Evolutionary conservation across 92 coral and sea anemone species (phyloP), one percentile per base, ranked within the genome.

Genomic region (Palythoa grandiflora): DNA sequence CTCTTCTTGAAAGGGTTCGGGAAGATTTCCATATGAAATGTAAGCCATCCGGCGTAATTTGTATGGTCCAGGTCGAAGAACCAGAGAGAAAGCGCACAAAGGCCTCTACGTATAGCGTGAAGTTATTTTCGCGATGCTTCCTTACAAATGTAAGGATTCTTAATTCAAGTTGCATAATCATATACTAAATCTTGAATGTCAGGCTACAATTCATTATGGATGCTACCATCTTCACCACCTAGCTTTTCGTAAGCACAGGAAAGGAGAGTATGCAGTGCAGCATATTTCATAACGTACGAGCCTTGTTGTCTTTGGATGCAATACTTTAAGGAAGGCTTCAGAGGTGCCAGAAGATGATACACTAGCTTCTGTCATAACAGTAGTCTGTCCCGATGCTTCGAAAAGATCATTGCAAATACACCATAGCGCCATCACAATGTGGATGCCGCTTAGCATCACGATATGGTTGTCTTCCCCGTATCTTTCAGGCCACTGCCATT

Each of bases 361-460:
- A 70, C 39, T 12, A 21, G 74, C 37, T 28, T 70, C 74, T 70
- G 47, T 21, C 39, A 70, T 2, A 19, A 38, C 74, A 21, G 44
- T 70, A 70, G 47, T 73, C 91, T 88, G 83, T 8, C 83, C 91
- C 38, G 91, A 89, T 9, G 35, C 75, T 2, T 72, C 88, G 16
- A 88, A 40, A 6, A 88, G 80, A 48, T 88, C 87, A n/a, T 87
- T 87, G 51, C 84, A 78, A 16, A 89, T n/a, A 53, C 84, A 21
- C 92, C 88, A 89, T 51, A 83, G 88, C 15, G 84, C 88, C 83
- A 89, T 83, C 51, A 83, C 88, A 38, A 77, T 85, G 78, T 89
- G 83, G 35, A 88, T 77, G 51, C 88, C 91, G 6, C 88, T 88
- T 40, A 85, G 79, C 90, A 90, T 90, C 38, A 78, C 59, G 16